phyloP scores from a whole-genome alignment of 2,113 vertebrate species.

The Brachirus orientalis region DNA sequence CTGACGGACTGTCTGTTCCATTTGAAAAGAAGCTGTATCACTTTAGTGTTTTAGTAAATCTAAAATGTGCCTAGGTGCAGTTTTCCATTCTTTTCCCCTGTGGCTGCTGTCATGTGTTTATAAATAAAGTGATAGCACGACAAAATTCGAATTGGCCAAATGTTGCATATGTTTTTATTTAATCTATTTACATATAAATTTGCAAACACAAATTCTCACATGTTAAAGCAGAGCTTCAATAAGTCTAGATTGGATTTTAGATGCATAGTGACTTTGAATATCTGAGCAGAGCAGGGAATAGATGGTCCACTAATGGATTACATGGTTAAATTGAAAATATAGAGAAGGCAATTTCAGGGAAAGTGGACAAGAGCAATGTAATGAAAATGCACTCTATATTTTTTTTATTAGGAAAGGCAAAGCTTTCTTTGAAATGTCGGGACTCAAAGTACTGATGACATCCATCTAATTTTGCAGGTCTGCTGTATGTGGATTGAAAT shows the following conservation, averaged over 20 bases:
- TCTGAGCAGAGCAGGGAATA: slow-evolving; percentile 18
- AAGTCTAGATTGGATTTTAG: slow-evolving; percentile 34
- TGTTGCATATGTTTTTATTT: slow-evolving; percentile 23
- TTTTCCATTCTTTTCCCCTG: not conserved
- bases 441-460: slow-evolving; percentile 24
- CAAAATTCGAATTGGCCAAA: slow-evolving; percentile 13
- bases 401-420: too few species aligned
- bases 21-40: too few species aligned
- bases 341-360: slow-evolving; percentile 34
- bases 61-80: too few species aligned
- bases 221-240: slow-evolving; percentile 11
- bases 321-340: slow-evolving; percentile 43
- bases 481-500: slow-evolving; percentile 21
- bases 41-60: too few species aligned
- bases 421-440: too few species aligned
- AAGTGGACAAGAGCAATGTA: slow-evolving; percentile 34
- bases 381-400: slow-evolving; percentile 40
- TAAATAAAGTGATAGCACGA: slow-evolving; percentile 29
- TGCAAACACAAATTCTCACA: slow-evolving; percentile 14
- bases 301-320: slow-evolving; percentile 40
- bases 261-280: slow-evolving; percentile 14
- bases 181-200: slow-evolving; percentile 11
- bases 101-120: slow-evolving; percentile 37
- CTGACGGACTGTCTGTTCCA: too few species aligned
- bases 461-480: slow-evolving; percentile 36